These are phyloP conservation scores for Strigamia maritima DNA, from an alignment of 2,888 invertebrate genomes.

Conservation along the genomic window DNA sequence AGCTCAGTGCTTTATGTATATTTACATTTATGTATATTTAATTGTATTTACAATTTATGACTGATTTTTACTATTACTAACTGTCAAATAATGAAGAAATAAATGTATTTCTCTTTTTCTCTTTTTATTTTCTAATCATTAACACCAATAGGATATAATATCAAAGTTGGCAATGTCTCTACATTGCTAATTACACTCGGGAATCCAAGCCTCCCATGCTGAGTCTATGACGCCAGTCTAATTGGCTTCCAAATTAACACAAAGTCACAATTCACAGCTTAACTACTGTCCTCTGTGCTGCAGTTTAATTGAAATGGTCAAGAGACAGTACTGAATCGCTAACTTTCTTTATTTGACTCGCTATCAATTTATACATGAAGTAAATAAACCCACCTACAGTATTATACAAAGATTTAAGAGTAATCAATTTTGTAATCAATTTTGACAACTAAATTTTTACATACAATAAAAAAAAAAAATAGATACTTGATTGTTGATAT, in stretches of 20 bases:
- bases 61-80: too few relatives aligned
- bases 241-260: slow-evolving; percentile 16
- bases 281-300: neutral
- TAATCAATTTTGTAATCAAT: too few relatives aligned
- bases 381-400: neutral
- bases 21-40: too few relatives aligned
- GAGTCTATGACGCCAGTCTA: slow-evolving; percentile 23
- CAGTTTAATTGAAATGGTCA: neutral
- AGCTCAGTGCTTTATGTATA: too few relatives aligned
- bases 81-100: too few relatives aligned
- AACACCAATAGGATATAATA: neutral
- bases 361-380: neutral
- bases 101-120: neutral
- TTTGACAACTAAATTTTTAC: too few relatives aligned
- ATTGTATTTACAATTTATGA: too few relatives aligned
- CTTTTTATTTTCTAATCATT: neutral
- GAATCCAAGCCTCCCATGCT: neutral
- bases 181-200: slow-evolving; percentile 16
- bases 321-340: neutral
- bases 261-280: slow-evolving; percentile 14
- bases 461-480: too few relatives aligned
- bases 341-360: neutral
- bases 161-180: slow-evolving; percentile 13
- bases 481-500: too few relatives aligned
- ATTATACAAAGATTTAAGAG: too few relatives aligned